phyloP scores from a whole-genome alignment of 2,888 invertebrate species.

The Leuctra nigra region DNA sequence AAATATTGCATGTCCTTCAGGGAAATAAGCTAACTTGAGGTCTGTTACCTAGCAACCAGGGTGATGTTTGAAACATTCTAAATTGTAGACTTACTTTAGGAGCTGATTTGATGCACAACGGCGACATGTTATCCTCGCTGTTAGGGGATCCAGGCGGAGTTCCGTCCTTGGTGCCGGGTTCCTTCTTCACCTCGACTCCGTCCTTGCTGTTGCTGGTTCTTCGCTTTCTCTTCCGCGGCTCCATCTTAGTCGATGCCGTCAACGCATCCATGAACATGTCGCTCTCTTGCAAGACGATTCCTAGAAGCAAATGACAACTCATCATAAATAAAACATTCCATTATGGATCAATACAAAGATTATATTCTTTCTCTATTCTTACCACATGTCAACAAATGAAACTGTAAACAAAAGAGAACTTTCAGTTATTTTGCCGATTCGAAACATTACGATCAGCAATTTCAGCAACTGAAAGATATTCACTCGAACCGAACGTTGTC shows the following conservation, averaged over 20 bases:
- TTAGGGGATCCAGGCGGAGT: conserved; percentile 51
- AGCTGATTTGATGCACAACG: conserved; percentile 41
- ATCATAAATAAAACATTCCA: background rate
- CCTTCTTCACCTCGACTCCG: conserved; percentile 37
- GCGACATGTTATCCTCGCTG: conserved; percentile 36
- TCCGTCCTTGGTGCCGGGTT: conserved; percentile 34
- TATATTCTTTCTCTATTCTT: too few species aligned
- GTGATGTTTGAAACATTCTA: too few species aligned
- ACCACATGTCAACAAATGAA: background rate
- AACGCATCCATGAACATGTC: conserved; percentile 92
- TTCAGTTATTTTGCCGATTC: too few species aligned
- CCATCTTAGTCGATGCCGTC: conserved; percentile 65
- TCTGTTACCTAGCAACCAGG: too few species aligned
- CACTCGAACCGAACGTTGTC: too few species aligned
- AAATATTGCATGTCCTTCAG: too few species aligned
- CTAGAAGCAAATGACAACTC: conserved; percentile 45
- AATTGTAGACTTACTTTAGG: conserved; percentile 42
- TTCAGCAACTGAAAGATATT: too few species aligned
- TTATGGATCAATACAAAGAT: too few species aligned
- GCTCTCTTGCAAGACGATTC: conserved; percentile 76
- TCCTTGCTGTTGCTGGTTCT: conserved; percentile 62
- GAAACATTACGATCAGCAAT: too few species aligned
- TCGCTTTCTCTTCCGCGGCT: conserved; percentile 72
- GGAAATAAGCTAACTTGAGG: too few species aligned
- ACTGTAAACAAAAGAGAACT: conserved; percentile 1